Base-by-base conservation (phyloP, 2,888 invertebrate genomes). In the Euplagia quadripunctaria region DNA sequence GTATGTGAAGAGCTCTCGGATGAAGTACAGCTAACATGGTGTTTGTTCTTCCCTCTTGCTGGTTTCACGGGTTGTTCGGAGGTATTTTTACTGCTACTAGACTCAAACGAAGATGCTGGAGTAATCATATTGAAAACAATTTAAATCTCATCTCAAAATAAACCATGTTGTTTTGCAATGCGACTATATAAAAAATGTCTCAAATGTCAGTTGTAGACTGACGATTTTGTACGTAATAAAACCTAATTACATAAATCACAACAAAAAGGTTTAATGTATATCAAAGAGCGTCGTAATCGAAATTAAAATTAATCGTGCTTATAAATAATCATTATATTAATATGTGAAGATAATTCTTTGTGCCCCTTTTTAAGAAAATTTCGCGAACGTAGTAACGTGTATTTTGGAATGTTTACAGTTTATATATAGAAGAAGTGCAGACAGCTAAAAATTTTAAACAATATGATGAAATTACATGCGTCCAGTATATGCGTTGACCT, bases 1-100 rank as follows among this genome's bases (percentile, higher is more conserved):
- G 95, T 93, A 46, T 93, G 91, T 0, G 91, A 88, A 43, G 85
- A 86, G 70, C 86, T 87, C 16, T 70, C 71, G 0, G 91, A 86
- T 0, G 82, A 72, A 3, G 82, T 72, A 70, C 89, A 89, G 65
- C 11, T 88, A 81, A 7, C 80, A 86, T 70, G 77, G 1, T 80
- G 79, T 69, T 87, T 89, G 5, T 75, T 64, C 6, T 75, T 64
- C 1, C 41, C 20, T 5, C 70, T 65, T 6, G 74, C 66, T 1
- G 51, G 8, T 1, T 46, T 73, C 68, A 68, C 9, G 41, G 31
- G 20, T 49, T 16, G 20, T 17, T 68, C 55, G 49, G 63, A 46
- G 11, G 0, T n/a, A 9, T 65, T 72, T 43, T 16, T 42, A 43
- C n/a, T 52, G 16, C 17, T 16, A 41, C 63, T 70, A 8, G 63